Evolutionary conservation across 2,113 vertebrate species (phyloP).

Genomic region (Amazona vittata): DNA sequence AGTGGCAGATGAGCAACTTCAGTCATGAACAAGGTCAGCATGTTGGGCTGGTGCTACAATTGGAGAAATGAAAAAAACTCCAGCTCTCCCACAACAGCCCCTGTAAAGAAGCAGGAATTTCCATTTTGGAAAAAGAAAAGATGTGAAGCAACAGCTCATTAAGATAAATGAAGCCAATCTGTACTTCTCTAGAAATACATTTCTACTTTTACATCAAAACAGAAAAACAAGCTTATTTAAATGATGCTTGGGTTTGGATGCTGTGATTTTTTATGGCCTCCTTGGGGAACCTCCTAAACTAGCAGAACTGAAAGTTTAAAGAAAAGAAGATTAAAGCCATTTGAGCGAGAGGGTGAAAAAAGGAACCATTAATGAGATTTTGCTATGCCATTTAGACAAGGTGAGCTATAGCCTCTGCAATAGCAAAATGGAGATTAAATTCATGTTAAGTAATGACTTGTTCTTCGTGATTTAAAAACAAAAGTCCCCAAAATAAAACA

Average conservation of each 20-base stretch:
- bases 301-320: background rate
- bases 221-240: background rate
- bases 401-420: conserved; percentile 15
- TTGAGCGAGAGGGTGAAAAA: background rate
- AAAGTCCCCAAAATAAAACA: background rate
- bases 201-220: background rate
- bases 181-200: background rate
- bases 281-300: background rate
- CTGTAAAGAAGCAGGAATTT: background rate
- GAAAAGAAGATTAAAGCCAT: background rate
- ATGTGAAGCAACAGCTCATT: background rate
- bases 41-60: background rate
- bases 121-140: background rate
- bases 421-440: conserved; percentile 23
- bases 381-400: background rate
- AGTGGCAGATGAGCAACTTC: background rate
- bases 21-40: background rate
- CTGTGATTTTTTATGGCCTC: background rate
- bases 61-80: background rate
- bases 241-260: background rate
- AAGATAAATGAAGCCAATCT: background rate
- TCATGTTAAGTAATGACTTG: conserved; percentile 2
- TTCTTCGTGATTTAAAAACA: background rate
- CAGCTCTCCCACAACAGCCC: background rate
- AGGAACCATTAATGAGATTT: background rate